Evolutionary conservation across 2,797 vertebrate species (phyloP), one percentile per base, ranked within the genome.

Genomic region (Calcarius lapponicus): DNA sequence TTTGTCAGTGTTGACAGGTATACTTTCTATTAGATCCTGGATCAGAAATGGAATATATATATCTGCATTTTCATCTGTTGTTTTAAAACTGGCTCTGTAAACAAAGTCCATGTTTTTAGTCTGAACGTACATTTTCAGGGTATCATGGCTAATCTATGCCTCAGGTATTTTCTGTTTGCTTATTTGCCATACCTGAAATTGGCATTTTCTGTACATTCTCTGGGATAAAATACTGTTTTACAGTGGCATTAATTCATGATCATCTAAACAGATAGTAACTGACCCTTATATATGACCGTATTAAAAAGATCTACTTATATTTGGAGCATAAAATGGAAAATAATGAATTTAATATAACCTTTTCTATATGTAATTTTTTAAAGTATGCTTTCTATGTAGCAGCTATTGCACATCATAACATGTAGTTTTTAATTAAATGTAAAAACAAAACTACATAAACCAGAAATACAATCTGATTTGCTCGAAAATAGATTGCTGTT

Each of bases 401-500:
- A 97, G 97, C 97, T 97, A 91, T 97, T 96, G 53, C 95, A 96
- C 93, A 97, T 97, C 95, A 95, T 95, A 98, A 95, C 87, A 78
- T 97, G 96, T 97, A 97, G 97, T 97, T 98, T 97, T 97, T 98
- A 97, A 98, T 98, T 98, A 98, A 97, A 98, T 94, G 96, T 97
- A 97, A 96, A 98, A 98, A 96, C 96, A 91, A 84, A 90, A 93
- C 96, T 98, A 95, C 83, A 95, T 95, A 97, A 97, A 96, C 90
- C 96, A 96, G 97, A 97, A 98, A 97, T 98, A 97, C 97, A 97
- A 95, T 98, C 97, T 98, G 97, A 98, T 98, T 98, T 98, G 96
- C 96, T 97, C 9, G 95, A 97, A 98, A 98, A 98, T 97, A 96
- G 97, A 97, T 97, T 97, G 96, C 97, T 97, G 76, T 98, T 97